These are phyloP conservation scores for Globia sparganii DNA, from an alignment of 2,888 invertebrate genomes.

Conservation along the genomic window DNA sequence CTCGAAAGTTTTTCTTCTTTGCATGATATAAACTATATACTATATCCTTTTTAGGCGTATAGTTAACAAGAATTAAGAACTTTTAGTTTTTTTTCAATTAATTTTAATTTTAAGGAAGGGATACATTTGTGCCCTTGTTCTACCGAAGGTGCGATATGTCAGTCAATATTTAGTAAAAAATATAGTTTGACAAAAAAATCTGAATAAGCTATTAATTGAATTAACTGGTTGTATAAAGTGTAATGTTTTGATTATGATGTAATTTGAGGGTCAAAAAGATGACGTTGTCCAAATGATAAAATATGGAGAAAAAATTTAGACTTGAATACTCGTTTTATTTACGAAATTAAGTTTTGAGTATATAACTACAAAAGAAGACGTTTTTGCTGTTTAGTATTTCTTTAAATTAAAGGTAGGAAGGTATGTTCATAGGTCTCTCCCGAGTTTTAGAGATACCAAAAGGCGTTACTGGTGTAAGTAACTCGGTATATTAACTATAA, in stretches of 20 bases:
- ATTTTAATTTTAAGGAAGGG: no score
- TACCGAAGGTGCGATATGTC: no score
- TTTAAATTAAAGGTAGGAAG: background rate
- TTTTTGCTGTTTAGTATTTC: background rate
- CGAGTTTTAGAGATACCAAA: background rate
- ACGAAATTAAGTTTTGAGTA: background rate
- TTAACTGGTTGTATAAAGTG: slow-evolving; percentile 22
- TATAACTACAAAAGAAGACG: background rate
- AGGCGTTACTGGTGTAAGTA: background rate
- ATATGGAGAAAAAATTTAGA: background rate
- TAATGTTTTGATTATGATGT: slow-evolving; percentile 37
- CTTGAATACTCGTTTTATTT: background rate
- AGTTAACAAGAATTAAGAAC: no score
- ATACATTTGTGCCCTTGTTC: no score
- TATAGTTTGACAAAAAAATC: slow-evolving; percentile 23
- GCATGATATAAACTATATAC: no score
- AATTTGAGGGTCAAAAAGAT: slow-evolving; percentile 28
- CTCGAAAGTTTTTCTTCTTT: no score
- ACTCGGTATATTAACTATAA: background rate
- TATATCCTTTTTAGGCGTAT: no score
- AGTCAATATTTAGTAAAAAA: slow-evolving; percentile 50
- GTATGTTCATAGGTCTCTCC: background rate
- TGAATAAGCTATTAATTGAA: slow-evolving; percentile 29
- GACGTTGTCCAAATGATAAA: background rate
- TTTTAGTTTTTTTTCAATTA: no score